These are phyloP conservation scores for Brachyalestes nurse DNA, from an alignment of 2,797 vertebrate species.

Conservation along the genomic window DNA sequence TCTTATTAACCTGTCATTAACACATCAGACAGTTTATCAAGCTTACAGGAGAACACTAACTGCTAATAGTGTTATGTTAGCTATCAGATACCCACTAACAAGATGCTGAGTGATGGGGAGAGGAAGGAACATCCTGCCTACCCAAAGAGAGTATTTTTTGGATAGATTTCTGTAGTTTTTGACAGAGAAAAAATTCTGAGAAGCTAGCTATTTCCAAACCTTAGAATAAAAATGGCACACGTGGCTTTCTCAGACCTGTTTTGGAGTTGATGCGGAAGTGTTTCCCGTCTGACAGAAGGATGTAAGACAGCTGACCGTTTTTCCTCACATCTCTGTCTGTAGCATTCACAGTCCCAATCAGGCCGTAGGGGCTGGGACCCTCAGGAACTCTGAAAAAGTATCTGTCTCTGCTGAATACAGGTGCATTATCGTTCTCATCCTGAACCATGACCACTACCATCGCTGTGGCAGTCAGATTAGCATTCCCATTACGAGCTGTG, in stretches of 20 bases:
- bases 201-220: too few relatives aligned
- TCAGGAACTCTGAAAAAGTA: conserved; percentile 88
- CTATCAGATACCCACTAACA: too few relatives aligned
- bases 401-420: conserved; percentile 75
- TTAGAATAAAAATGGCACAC: neutral
- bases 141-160: too few relatives aligned
- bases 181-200: too few relatives aligned
- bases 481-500: conserved; percentile 51
- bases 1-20: too few relatives aligned
- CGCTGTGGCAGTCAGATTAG: conserved; percentile 74
- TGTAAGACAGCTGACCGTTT: conserved; percentile 90
- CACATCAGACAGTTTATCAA: too few relatives aligned
- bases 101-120: too few relatives aligned
- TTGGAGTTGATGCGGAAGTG: conserved; percentile 91
- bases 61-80: too few relatives aligned
- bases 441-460: conserved; percentile 81
- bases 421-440: conserved; percentile 91
- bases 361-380: conserved; percentile 78
- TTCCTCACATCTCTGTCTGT: conserved; percentile 85
- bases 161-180: too few relatives aligned
- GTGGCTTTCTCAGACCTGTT: conserved; percentile 77
- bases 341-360: conserved; percentile 84
- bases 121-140: too few relatives aligned
- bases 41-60: too few relatives aligned
- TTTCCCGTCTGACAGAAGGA: conserved; percentile 89